Conservation (phyloP, 2,113 vertebrate genomes). For the Rhegmatorhina hoffmannsi region DNA sequence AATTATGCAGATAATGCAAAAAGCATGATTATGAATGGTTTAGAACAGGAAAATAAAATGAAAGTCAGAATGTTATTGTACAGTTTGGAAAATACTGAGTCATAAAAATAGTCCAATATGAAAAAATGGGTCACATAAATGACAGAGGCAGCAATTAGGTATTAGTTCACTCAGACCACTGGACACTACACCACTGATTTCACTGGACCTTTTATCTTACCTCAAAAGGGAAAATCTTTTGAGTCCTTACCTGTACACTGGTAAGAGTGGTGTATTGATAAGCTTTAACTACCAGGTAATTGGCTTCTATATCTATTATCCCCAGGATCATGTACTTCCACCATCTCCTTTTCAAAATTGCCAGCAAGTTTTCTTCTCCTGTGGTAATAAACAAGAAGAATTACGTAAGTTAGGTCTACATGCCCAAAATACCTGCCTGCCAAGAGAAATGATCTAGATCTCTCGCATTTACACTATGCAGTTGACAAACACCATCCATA, state of each 20-base stretch:
- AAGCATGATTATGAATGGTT: neutral
- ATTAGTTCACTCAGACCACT: neutral
- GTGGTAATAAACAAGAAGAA: conserved; percentile 40
- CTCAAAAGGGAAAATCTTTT: neutral
- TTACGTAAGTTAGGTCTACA: conserved; percentile 5
- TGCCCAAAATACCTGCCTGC: neutral
- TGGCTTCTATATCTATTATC: conserved; percentile 94
- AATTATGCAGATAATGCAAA: neutral
- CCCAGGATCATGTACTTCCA: conserved; percentile 98
- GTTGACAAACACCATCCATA: neutral
- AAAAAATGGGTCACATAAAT: neutral
- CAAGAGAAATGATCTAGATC: neutral
- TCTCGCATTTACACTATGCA: neutral
- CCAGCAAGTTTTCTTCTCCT: conserved; percentile 95
- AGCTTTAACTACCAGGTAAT: conserved; percentile 94
- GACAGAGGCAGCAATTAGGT: neutral
- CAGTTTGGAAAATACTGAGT: neutral
- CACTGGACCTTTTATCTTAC: neutral
- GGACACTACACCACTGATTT: neutral
- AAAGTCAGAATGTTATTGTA: neutral
- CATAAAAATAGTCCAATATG: neutral
- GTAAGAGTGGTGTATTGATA: conserved; percentile 96
- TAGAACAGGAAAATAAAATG: neutral
- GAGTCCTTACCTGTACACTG: conserved; percentile 88
- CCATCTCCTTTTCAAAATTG: conserved; percentile 94